Evolutionary conservation across 2,797 vertebrate species (phyloP).

Genomic region (Allobates femoralis): DNA sequence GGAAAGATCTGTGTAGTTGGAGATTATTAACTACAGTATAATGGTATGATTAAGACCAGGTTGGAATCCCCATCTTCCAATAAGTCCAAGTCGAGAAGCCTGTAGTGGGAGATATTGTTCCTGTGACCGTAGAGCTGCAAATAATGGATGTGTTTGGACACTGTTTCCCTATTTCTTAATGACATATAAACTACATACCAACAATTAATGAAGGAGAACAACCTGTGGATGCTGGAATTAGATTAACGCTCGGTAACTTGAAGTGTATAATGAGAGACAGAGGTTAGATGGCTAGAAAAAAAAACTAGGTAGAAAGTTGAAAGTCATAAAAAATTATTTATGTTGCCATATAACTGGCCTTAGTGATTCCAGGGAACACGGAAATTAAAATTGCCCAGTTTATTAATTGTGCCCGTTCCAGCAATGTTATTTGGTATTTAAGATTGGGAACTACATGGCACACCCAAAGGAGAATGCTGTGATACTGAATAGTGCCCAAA

Average conservation of each 20-base stretch:
- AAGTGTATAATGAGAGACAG: slow-evolving; percentile 5
- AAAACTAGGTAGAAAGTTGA: background rate
- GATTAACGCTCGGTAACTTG: background rate
- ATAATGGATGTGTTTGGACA: slow-evolving; percentile 60
- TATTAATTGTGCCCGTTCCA: no score
- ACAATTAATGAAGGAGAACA: slow-evolving; percentile 52
- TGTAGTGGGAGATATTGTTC: slow-evolving; percentile 56
- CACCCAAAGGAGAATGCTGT: no score
- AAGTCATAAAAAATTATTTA: no score
- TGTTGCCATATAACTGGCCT: no score
- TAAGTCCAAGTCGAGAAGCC: slow-evolving; percentile 54
- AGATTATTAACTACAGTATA: slow-evolving; percentile 59
- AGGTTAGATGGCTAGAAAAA: background rate
- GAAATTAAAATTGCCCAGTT: no score
- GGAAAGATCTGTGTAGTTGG: slow-evolving; percentile 42
- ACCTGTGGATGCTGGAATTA: slow-evolving; percentile 40
- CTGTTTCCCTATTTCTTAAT: slow-evolving; percentile 48
- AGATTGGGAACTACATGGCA: no score
- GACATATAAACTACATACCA: slow-evolving; percentile 45
- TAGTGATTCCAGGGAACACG: no score
- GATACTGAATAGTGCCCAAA: no score
- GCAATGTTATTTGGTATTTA: no score
- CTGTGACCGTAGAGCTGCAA: slow-evolving; percentile 49
- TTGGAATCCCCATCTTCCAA: slow-evolving; percentile 53
- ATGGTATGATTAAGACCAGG: slow-evolving; percentile 56